Percentiles rank a stretch among this genome's conserved stretches.
These are phyloP conservation scores for Adelosebastes latens DNA, from an alignment of 2,797 vertebrate genomes.

Conservation along the genomic window DNA sequence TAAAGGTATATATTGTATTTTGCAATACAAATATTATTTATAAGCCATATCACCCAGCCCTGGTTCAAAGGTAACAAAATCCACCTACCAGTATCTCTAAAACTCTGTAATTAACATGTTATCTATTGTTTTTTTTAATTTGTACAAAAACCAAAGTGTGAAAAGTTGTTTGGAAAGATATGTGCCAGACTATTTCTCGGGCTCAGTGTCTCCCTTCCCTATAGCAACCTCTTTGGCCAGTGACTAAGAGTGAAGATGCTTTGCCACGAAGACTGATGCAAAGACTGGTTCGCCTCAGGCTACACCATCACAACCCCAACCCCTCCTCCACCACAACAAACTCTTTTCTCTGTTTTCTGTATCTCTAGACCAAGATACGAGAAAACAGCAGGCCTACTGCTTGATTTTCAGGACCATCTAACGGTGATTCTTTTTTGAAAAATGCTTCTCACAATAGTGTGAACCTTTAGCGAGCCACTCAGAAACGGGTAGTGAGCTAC, in stretches of 20 bases:
- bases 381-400: not conserved
- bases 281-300: slow-evolving; percentile 12
- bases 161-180: no score
- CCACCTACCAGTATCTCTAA: no score
- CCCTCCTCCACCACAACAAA: not conserved
- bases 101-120: no score
- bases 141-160: not conserved
- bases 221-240: not conserved
- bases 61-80: no score
- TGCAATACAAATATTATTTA: no score
- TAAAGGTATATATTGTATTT: no score
- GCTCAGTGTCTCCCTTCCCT: not conserved
- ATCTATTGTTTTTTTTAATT: not conserved
- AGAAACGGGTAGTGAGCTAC: no score
- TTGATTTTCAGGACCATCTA: not conserved
- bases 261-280: not conserved
- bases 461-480: not conserved
- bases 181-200: not conserved
- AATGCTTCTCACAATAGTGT: not conserved
- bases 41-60: no score
- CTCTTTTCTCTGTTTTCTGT: not conserved
- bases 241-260: slow-evolving; percentile 1
- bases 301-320: not conserved
- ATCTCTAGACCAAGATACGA: not conserved
- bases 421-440: not conserved